phyloP scores from a whole-genome alignment of 2,888 invertebrate genomes.

The Epinotia brunnichana region DNA sequence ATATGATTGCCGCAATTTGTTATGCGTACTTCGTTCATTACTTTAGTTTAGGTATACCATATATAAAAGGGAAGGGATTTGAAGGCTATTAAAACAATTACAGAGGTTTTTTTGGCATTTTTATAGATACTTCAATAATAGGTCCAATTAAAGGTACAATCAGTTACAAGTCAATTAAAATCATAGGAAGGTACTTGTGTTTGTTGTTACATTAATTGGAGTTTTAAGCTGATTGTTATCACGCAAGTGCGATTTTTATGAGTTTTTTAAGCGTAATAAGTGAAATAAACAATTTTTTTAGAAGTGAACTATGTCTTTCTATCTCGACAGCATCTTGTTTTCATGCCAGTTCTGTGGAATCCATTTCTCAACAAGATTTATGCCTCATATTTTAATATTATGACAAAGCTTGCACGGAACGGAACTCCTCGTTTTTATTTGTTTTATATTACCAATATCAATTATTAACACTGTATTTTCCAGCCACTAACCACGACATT shows the following conservation, averaged over 20 bases:
- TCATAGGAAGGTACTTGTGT: neutral
- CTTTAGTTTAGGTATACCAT: too few relatives aligned
- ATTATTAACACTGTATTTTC: too few relatives aligned
- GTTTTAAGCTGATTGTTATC: slow-evolving; percentile 15
- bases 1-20: slow-evolving; percentile 6
- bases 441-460: too few relatives aligned
- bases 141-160: slow-evolving; percentile 17
- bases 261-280: neutral
- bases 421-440: too few relatives aligned
- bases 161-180: slow-evolving; percentile 12
- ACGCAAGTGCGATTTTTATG: neutral
- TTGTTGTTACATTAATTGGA: slow-evolving; percentile 2
- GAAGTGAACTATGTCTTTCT: neutral
- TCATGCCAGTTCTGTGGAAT: too few relatives aligned
- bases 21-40: slow-evolving; percentile 11
- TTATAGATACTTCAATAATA: slow-evolving; percentile 22
- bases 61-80: slow-evolving; percentile 21
- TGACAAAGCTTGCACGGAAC: too few relatives aligned
- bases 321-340: too few relatives aligned
- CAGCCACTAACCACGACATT: too few relatives aligned
- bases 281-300: neutral
- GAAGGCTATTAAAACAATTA: slow-evolving; percentile 24
- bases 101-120: slow-evolving; percentile 8
- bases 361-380: too few relatives aligned
- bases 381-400: too few relatives aligned